A percentile compares a stretch with the other conserved stretches of the same genome.
Evolutionary conservation across 2,113 vertebrate genomes (phyloP).

Genomic region (Gasterosteus aculeatus): DNA sequence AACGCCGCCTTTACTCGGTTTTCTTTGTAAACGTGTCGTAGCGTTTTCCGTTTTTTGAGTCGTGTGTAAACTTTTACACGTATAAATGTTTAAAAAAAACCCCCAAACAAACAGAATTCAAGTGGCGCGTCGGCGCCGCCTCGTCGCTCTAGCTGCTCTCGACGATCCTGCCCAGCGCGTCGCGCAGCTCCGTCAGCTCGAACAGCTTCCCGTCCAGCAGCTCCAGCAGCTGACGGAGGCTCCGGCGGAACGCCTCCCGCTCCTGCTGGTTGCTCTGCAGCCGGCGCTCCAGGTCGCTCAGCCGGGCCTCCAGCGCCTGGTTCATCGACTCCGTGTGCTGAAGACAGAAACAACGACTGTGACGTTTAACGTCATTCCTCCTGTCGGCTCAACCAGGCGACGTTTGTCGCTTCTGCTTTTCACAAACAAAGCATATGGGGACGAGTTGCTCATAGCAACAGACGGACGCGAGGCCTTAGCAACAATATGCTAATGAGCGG

Average conservation of each 20-base stretch:
- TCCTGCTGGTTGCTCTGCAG: constrained; percentile 93
- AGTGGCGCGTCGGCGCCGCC: constrained; percentile 41
- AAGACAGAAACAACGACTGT: not conserved
- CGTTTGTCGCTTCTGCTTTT: not conserved
- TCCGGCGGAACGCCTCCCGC: constrained; percentile 90
- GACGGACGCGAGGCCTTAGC: not conserved
- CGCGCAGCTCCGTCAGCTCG: constrained; percentile 94
- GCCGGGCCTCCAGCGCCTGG: constrained; percentile 89
- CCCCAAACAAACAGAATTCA: too few relatives aligned
- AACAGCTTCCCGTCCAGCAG: constrained; percentile 97
- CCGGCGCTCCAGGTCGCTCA: constrained; percentile 90
- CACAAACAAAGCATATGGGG: not conserved
- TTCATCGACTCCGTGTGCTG: constrained; percentile 93
- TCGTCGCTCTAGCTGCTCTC: constrained; percentile 79
- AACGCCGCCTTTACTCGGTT: constrained; percentile 35
- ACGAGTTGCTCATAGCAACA: not conserved
- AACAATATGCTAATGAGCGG: not conserved
- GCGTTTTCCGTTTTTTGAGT: constrained; percentile 23
- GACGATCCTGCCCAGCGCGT: constrained; percentile 92
- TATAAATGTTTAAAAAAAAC: constrained; percentile 1
- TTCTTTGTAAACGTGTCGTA: constrained; percentile 60
- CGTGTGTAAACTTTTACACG: constrained; percentile 55
- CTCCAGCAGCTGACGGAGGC: constrained; percentile 94
- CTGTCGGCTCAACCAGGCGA: too few relatives aligned
- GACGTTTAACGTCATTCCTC: too few relatives aligned